A percentile compares a stretch with the other conserved stretches of the same genome.
Conservation (phyloP, 2,888 invertebrate genomes). For the Apodemia duryi region DNA sequence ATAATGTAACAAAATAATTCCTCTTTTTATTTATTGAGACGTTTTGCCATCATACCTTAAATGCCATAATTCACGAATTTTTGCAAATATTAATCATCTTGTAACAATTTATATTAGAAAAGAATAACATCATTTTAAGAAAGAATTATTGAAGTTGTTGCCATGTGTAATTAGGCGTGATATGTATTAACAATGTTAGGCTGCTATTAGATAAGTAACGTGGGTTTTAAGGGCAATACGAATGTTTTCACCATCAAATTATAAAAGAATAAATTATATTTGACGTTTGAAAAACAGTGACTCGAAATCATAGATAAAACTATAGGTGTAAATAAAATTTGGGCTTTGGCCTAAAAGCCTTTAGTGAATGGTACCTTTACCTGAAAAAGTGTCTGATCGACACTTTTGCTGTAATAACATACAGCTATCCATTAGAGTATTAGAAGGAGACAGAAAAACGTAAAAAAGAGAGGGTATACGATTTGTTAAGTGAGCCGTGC, state of each 20-base stretch:
- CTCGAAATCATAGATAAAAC: no score
- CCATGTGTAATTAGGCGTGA: slow-evolving; percentile 11
- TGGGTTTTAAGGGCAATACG: slow-evolving; percentile 1
- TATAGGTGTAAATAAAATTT: no score
- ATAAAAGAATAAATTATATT: no score
- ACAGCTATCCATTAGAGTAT: no score
- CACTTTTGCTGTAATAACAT: no score
- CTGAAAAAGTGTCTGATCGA: no score
- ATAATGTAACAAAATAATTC: neutral
- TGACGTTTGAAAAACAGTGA: no score
- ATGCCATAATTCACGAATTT: slow-evolving; percentile 10
- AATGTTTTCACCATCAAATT: neutral
- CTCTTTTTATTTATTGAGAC: neutral
- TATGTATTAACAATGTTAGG: slow-evolving; percentile 7
- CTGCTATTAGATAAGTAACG: neutral
- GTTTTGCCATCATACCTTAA: neutral
- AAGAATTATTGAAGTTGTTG: slow-evolving; percentile 1
- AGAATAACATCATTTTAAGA: slow-evolving; percentile 3
- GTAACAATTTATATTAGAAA: neutral
- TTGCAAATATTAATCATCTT: neutral
- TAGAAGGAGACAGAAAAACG: no score
- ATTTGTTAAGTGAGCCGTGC: no score
- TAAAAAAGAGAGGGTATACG: no score
- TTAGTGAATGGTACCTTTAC: no score
- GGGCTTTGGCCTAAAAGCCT: no score